phyloP scores from a whole-genome alignment of 2,888 invertebrate genomes.

The Taphrorychus bicolor region DNA sequence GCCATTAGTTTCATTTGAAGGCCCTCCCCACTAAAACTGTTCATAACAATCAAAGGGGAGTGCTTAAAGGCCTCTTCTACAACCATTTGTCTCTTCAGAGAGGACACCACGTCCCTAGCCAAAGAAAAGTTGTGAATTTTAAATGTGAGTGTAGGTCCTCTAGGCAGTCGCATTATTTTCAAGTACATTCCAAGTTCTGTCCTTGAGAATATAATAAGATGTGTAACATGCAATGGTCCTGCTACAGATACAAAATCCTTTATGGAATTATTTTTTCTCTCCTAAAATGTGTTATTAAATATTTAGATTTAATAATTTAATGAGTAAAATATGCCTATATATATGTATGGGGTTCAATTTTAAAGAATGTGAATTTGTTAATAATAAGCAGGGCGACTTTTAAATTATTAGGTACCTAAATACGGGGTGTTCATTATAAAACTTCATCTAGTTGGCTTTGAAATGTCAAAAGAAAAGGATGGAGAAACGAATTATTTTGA shows the following conservation, averaged over 20 bases:
- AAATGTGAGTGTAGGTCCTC: constrained; percentile 93
- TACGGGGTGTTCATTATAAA: too few species aligned
- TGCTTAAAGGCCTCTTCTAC: constrained; percentile 84
- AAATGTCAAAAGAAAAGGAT: too few species aligned
- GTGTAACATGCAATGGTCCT: constrained; percentile 90
- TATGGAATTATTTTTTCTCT: constrained; percentile 88
- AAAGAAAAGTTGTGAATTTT: constrained; percentile 83
- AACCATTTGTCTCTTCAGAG: constrained; percentile 83
- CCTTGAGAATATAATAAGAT: constrained; percentile 88
- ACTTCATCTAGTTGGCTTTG: too few species aligned
- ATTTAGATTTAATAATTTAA: too few species aligned
- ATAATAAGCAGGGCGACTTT: too few species aligned
- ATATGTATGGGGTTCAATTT: too few species aligned
- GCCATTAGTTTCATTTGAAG: constrained; percentile 91
- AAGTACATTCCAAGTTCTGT: constrained; percentile 86
- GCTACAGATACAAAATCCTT: constrained; percentile 95
- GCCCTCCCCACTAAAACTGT: constrained; percentile 89
- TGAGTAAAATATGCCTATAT: too few species aligned
- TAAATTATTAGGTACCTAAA: too few species aligned
- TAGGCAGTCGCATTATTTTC: constrained; percentile 82
- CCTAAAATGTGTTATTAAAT: too few species aligned
- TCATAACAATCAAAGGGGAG: constrained; percentile 89
- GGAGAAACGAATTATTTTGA: too few species aligned
- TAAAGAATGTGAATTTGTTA: too few species aligned
- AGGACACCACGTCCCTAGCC: constrained; percentile 84